Percentiles rank a stretch among this genome's conserved stretches.
Evolutionary conservation across 1,140 invertebrate species (phyloP).

Genomic region (Tetramorium alpestre): DNA sequence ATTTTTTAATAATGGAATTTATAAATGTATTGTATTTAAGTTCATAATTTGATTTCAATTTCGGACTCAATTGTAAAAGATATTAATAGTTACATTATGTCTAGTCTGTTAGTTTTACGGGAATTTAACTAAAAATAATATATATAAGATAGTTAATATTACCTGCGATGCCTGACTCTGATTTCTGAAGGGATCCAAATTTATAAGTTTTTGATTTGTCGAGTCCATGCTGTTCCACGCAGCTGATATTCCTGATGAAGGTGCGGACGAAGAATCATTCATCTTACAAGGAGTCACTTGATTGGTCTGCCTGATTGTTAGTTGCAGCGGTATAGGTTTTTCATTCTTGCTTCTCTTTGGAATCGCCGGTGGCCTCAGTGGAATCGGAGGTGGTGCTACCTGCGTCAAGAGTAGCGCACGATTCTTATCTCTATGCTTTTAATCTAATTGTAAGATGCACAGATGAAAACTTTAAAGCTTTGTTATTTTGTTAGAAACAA

Average conservation of each 20-base stretch:
- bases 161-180: conserved; percentile 29
- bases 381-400: conserved; percentile 85
- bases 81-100: not conserved
- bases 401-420: conserved; percentile 14
- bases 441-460: not conserved
- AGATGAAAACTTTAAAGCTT: not conserved
- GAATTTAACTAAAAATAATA: not conserved
- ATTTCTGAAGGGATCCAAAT: conserved; percentile 45
- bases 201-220: conserved; percentile 58
- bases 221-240: conserved; percentile 30
- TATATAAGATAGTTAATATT: not conserved
- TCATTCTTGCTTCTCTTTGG: conserved; percentile 85
- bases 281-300: conserved; percentile 22
- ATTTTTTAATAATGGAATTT: not conserved
- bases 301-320: conserved; percentile 18
- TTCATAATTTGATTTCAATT: not conserved
- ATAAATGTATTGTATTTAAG: not conserved
- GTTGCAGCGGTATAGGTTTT: conserved; percentile 75
- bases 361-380: conserved; percentile 83
- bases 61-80: not conserved
- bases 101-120: not conserved
- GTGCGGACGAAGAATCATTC: conserved; percentile 20
- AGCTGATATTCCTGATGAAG: conserved; percentile 11
- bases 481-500: not conserved
- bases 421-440: not conserved